A percentile compares a stretch with the other conserved stretches of the same genome.
Conservation (phyloP, 2,888 invertebrate genomes). For the Theretra japonica region DNA sequence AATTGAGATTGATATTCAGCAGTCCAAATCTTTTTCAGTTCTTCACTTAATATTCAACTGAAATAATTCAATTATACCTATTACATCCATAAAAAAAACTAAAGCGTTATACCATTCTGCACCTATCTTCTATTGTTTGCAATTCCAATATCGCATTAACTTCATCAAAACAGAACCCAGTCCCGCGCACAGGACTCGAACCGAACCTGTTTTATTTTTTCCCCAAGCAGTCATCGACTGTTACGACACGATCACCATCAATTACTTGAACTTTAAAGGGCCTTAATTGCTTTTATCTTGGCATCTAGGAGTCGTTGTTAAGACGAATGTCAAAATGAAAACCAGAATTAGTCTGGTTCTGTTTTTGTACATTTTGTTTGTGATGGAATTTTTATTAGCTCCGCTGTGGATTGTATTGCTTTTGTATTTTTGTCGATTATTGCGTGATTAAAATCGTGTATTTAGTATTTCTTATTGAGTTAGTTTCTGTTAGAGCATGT, state of each 20-base stretch:
- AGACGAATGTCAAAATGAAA: conserved; percentile 53
- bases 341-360: conserved; percentile 40
- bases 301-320: conserved; percentile 54
- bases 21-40: no score
- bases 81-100: no score
- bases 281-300: conserved; percentile 72
- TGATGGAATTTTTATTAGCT: conserved; percentile 28
- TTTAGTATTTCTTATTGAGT: neutral
- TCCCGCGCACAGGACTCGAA: neutral
- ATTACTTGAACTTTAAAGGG: conserved; percentile 60
- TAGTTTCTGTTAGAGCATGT: neutral
- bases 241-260: conserved; percentile 54
- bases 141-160: neutral
- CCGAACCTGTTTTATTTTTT: conserved; percentile 38
- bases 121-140: no score
- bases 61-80: no score
- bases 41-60: no score
- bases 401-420: conserved; percentile 7
- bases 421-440: conserved; percentile 15
- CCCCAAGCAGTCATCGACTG: conserved; percentile 48
- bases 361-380: conserved; percentile 33
- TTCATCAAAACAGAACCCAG: conserved; percentile 12
- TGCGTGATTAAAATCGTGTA: neutral
- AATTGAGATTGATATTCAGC: no score
- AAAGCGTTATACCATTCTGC: no score